Conservation (phyloP, 2,888 invertebrate genomes). For the Drosophila cyrtoloma region DNA sequence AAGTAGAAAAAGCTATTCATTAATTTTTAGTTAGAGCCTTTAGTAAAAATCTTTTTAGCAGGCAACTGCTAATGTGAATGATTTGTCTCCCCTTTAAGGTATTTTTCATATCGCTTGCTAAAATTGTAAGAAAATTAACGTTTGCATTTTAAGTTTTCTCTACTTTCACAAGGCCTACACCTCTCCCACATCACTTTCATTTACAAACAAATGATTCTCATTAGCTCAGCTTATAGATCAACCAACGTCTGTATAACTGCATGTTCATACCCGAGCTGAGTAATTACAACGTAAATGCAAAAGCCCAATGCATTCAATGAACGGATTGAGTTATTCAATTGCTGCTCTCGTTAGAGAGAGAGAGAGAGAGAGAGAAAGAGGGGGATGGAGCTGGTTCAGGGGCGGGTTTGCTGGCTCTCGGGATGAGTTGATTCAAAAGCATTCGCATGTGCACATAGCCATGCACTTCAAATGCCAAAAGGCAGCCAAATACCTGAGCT, state of each 20-base stretch:
- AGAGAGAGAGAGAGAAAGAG: not conserved
- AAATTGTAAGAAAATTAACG: not conserved
- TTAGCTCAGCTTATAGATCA: constrained; percentile 29
- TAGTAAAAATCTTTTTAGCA: not conserved
- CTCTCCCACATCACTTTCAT: not conserved
- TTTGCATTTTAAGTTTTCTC: not conserved
- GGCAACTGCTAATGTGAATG: not conserved
- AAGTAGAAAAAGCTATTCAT: not conserved
- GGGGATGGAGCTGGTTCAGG: not conserved
- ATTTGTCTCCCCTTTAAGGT: not conserved
- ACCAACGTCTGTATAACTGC: constrained; percentile 30
- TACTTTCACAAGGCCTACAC: not conserved
- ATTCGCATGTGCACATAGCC: constrained; percentile 57
- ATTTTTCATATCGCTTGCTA: not conserved
- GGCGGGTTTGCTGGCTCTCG: constrained; percentile 12
- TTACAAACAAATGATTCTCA: not conserved
- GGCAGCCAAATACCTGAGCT: constrained; percentile 67
- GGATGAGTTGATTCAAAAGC: constrained; percentile 47
- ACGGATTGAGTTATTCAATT: constrained; percentile 57
- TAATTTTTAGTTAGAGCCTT: not conserved
- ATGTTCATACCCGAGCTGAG: constrained; percentile 55
- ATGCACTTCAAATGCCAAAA: constrained; percentile 71
- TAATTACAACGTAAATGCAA: constrained; percentile 70
- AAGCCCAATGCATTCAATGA: constrained; percentile 48
- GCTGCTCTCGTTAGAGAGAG: not conserved